Base-by-base conservation (phyloP, 2,797 vertebrate species). In the Trachurus trachurus region DNA sequence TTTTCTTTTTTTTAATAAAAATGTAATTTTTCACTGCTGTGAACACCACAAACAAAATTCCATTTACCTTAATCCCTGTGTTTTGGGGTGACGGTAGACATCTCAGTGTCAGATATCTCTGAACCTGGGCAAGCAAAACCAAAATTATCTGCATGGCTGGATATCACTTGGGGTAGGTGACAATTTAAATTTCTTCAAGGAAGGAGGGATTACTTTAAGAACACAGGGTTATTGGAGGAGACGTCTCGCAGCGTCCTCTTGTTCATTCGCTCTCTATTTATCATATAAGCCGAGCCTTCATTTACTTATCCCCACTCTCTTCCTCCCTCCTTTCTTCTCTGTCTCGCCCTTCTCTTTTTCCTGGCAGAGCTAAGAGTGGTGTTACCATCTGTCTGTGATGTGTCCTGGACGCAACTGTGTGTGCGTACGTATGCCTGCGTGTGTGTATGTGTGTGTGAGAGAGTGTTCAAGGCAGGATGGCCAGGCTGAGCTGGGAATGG, bases 331-430 rank as follows among this genome's bases (percentile, higher is more conserved):
- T 74, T 66, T 65, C 72, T 77, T 68, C 67, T 66, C 69, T 53
- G 76, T 81, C 74, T 85, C 66, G 37, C 72, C 82, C 68, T 66
- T 79, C 76, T 81, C 57, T 85, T 86, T 93, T 91, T 93, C 91
- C 91, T 91, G 93, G 91, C 89, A 82, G 70, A 61, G 76, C 57
- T 52, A 50, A 76, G 42, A 76, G 87, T 90, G 86, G 88, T 73
- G 83, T 93, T 92, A 82, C 76, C 82, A 81, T 90, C 82, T 88
- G 88, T 92, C 83, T 91, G 88, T 78, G 87, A 87, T 86, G 88
- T 85, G 85, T 90, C 82, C 86, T 89, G 88, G 64, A 87, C 44
- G 17, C 78, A 71, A 66, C 73, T 59, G n/a, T 50, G 45, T 34
- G 54, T 34, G 65, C 61, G 45, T 63, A 63, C 70, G 73, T 66